phyloP scores from a whole-genome alignment of 1,140 invertebrate genomes.

The Ericerus pela region DNA sequence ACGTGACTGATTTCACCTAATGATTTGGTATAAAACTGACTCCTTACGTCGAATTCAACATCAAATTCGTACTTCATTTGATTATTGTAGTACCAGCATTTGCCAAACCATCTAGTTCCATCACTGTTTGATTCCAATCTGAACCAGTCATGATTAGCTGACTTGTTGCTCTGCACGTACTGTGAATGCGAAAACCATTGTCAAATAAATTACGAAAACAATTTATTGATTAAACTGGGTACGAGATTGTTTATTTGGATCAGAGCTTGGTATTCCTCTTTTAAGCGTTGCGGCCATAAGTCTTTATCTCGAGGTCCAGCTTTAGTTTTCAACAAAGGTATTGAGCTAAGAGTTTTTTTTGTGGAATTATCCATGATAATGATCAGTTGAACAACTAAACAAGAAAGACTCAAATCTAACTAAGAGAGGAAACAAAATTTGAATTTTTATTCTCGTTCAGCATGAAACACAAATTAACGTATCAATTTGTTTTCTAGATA shows the following conservation, averaged over 20 bases:
- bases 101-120: conserved; percentile 97
- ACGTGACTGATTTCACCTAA: too few species aligned
- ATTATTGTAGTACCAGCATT: conserved; percentile 96
- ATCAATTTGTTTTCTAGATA: too few species aligned
- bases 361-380: conserved; percentile 83
- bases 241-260: conserved; percentile 44
- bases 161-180: conserved; percentile 96
- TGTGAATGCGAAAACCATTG: conserved; percentile 35
- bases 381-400: too few species aligned
- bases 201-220: too few species aligned
- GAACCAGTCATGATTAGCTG: conserved; percentile 96
- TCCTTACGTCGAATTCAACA: conserved; percentile 94
- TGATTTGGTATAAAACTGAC: too few species aligned
- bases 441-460: too few species aligned
- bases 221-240: not conserved
- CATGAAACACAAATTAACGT: too few species aligned
- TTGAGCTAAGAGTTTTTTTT: conserved; percentile 74
- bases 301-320: conserved; percentile 93
- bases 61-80: conserved; percentile 95
- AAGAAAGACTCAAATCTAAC: too few species aligned
- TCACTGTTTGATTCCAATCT: conserved; percentile 93
- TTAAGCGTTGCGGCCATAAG: conserved; percentile 83
- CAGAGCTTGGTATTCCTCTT: conserved; percentile 91
- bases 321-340: conserved; percentile 89
- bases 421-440: too few species aligned